phyloP scores from a whole-genome alignment of 2,797 vertebrate species.

The Sphenodon punctatus region DNA sequence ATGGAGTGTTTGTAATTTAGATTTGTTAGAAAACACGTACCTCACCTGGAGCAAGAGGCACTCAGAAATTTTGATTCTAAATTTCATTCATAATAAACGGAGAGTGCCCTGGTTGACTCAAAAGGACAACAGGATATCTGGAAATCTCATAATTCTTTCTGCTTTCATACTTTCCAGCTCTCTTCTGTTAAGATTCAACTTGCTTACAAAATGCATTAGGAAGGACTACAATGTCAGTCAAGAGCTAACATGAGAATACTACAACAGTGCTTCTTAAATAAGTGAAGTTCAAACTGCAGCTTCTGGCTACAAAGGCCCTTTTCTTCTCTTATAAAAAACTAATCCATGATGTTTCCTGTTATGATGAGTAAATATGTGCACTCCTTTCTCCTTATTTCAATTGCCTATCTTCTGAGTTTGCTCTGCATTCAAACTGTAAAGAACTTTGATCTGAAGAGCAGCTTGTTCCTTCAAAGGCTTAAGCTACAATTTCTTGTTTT shows the following conservation, averaged over 20 bases:
- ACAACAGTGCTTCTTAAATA: background rate
- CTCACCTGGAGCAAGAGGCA: background rate
- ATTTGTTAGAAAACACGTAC: background rate
- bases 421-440: constrained; percentile 7
- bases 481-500: background rate
- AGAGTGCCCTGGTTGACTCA: background rate
- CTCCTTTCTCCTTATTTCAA: too few relatives aligned
- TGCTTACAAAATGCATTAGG: background rate
- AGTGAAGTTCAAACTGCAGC: background rate
- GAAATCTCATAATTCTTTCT: background rate
- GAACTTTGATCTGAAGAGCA: background rate
- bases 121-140: background rate
- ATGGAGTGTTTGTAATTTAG: background rate
- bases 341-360: background rate
- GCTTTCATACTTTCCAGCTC: background rate
- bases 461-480: constrained; percentile 22
- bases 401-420: background rate
- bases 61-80: background rate
- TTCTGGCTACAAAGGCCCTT: too few relatives aligned
- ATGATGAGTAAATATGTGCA: too few relatives aligned
- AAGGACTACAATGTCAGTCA: background rate
- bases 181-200: background rate
- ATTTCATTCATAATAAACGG: background rate
- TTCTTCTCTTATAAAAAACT: constrained; percentile 2
- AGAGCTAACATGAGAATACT: rapidly evolving